phyloP scores from a whole-genome alignment of 2,888 invertebrate genomes.

The Subacronicta megacephala region DNA sequence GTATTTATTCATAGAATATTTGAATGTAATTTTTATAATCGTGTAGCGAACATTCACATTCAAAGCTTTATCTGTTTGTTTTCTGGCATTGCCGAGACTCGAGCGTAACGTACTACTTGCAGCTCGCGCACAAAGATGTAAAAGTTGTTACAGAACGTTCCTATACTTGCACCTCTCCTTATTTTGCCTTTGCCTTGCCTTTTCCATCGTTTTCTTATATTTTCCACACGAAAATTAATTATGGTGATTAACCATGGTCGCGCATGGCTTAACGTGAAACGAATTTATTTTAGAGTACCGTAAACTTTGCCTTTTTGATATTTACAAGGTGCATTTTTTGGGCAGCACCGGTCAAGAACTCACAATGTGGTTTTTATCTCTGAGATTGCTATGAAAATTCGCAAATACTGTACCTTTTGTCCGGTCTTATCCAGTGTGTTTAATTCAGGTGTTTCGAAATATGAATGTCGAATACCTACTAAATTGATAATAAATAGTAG shows the following conservation, averaged over 20 bases:
- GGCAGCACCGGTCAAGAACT: conserved; percentile 87
- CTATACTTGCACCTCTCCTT: conserved; percentile 84
- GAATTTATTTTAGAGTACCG: conserved; percentile 62
- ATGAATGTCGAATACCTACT: too few relatives aligned
- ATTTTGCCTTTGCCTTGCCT: conserved; percentile 84
- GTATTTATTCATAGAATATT: conserved; percentile 68
- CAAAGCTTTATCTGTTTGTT: conserved; percentile 89
- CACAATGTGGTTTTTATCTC: conserved; percentile 77
- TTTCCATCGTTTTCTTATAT: conserved; percentile 70
- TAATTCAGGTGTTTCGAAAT: conserved; percentile 28
- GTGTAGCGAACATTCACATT: conserved; percentile 71
- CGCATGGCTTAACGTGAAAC: conserved; percentile 81
- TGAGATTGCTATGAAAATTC: conserved; percentile 69
- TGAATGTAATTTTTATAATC: conserved; percentile 62
- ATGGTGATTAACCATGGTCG: conserved; percentile 81
- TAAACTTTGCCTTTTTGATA: conserved; percentile 66
- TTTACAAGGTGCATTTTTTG: conserved; percentile 77
- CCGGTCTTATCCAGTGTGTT: conserved; percentile 35
- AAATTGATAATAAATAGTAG: too few relatives aligned
- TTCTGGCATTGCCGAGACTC: conserved; percentile 88
- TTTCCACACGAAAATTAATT: conserved; percentile 67
- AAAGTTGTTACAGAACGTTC: conserved; percentile 65
- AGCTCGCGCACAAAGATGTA: conserved; percentile 69
- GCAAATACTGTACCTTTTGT: conserved; percentile 57
- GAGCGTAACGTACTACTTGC: conserved; percentile 72